Base-by-base conservation (phyloP, 2,888 invertebrate species). In the Acrocyrtus sp. region DNA sequence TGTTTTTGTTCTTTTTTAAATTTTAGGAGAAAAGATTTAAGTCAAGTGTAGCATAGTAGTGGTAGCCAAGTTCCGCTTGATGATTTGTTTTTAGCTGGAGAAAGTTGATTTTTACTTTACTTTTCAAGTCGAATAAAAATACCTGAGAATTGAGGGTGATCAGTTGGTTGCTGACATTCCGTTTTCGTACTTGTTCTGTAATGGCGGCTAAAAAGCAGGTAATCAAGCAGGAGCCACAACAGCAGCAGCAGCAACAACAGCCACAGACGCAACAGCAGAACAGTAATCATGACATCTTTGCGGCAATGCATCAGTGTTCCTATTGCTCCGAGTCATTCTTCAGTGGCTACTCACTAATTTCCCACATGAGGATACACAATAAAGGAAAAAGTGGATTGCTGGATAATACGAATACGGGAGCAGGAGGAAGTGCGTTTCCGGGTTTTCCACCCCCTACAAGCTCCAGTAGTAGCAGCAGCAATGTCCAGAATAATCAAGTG, bases 281-380 rank as follows among this genome's bases (percentile, higher is more conserved):
- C 53, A 41, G 39, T 47, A 53, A 21, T 51, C 58, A 57, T 26
- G 72, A 72, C 58, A 72, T 72, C 53, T 72, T 72, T 54, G 54
- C 69, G 26, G 63, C 67, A 58, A 76, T 76, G 76, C 77, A 77
- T 39, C 77, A 77, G 53, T 77, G 77, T 53, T 54, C 61, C 39
- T 74, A 77, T 66, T 77, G 77, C 21, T 69, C 77, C 43, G 77
- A 77, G 62, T 74, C 74, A 10, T 77, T 77, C 51, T 77, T 77
- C 74, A 77, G 77, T 72, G 72, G 74, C 22, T 77, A 77, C 72
- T 77, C 77, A 29, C 68, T 77, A 22, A 72, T 77, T 19, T 62
- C 76, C 21, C 76, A 76, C 27, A 76, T 76, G 76, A 61, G 76
- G 41, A 60, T 76, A 48, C 76, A 76, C 51, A 76, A 74, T 39